Base-by-base conservation (phyloP, 2,797 vertebrate species). In the Myiotriccus ornatus region DNA sequence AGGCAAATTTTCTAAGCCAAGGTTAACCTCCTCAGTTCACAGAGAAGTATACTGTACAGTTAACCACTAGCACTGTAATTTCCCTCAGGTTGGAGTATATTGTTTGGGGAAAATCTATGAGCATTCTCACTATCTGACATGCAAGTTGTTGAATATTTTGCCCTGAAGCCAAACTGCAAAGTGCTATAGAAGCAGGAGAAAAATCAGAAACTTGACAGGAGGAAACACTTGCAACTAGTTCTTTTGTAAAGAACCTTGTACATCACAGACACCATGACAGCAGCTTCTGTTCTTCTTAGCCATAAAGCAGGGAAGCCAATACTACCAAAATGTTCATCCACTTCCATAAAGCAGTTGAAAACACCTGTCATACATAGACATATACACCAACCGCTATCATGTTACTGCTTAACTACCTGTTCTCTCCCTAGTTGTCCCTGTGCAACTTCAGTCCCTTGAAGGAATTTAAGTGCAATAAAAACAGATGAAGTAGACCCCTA, bases 111-210 rank as follows among this genome's bases (percentile, higher is more conserved):
- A 92, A 89, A 64, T 73, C 62, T 65, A 71, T 9, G 62, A 93
- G 86, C 50, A 84, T 88, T 96, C 80, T 78, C 39, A 77, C 35
- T 12, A 57, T 80, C 49, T 4, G 12, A 91, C 62, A 93, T 80
- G 62, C 91, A 93, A 95, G 88, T 23, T 80, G 60, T 39, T 64
- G 73, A 91, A 68, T 81, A 86, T 86, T 93, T 95, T 90, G 83
- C 88, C 91, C 83, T 92, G 92, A 91, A 88, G 92, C 69, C 65
- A 95, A 77, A 84, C 49, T 78, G 53, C 65, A 88, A 74, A 85
- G 44, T 64, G 49, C 53, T 90, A 49, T 6, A 78, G 65, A 60
- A 93, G 50, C 80, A 88, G 77, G 49, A 56, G 32, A 59, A 95
- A 82, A 92, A 93, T 78, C 90, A 88, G 53, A 94, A 93, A 47